A percentile compares a stretch with the other conserved stretches of the same genome.
phyloP scores from a whole-genome alignment of 2,888 invertebrate species.

The Eulithis testata region DNA sequence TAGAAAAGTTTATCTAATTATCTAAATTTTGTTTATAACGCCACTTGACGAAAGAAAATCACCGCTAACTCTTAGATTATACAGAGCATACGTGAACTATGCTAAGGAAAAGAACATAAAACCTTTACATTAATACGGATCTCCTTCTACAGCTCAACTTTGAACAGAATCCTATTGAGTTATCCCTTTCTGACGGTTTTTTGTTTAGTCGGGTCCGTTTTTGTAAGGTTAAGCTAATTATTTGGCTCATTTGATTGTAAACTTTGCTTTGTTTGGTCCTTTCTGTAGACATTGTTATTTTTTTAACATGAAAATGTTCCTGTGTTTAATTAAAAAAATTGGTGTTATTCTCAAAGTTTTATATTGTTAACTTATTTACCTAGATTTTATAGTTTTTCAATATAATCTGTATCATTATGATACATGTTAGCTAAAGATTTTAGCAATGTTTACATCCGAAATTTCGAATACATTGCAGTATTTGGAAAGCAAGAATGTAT shows the following conservation, averaged over 20 bases:
- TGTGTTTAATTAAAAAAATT: too few relatives aligned
- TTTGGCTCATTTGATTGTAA: slow-evolving; percentile 22
- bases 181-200: slow-evolving; percentile 38
- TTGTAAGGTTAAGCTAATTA: slow-evolving; percentile 30
- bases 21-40: too few relatives aligned
- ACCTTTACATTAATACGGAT: slow-evolving; percentile 80
- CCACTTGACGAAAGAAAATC: background rate
- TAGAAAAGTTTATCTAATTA: too few relatives aligned
- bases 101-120: slow-evolving; percentile 81
- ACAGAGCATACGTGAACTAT: slow-evolving; percentile 68
- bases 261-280: slow-evolving; percentile 22
- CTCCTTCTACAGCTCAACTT: slow-evolving; percentile 50
- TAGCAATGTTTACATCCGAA: too few relatives aligned
- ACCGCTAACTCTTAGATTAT: slow-evolving; percentile 5
- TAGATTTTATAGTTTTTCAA: too few relatives aligned
- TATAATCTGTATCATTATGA: too few relatives aligned
- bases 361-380: too few relatives aligned
- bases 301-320: too few relatives aligned
- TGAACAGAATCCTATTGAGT: slow-evolving; percentile 46
- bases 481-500: background rate
- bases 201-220: slow-evolving; percentile 14
- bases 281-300: background rate
- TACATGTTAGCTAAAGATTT: too few relatives aligned
- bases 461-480: background rate
- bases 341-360: too few relatives aligned